Percentiles rank a stretch among this genome's conserved stretches.
Evolutionary conservation across 2,888 invertebrate genomes (phyloP).

Genomic region (Trissolcus japonicus): DNA sequence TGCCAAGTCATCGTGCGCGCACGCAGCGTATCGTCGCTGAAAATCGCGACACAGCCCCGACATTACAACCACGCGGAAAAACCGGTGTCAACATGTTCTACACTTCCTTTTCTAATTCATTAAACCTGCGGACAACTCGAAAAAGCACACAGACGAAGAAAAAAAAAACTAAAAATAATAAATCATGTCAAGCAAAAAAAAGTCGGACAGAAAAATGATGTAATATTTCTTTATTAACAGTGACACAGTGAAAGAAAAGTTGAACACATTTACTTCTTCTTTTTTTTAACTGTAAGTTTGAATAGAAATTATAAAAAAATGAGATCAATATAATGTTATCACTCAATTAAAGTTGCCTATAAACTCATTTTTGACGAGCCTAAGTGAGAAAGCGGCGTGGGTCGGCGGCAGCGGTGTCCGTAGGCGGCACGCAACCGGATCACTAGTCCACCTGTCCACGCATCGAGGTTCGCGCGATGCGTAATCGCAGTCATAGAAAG

Average conservation of each 20-base stretch:
- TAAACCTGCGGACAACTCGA: background rate
- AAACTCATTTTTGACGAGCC: background rate
- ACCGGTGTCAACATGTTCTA: conserved; percentile 31
- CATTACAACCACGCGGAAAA: conserved; percentile 27
- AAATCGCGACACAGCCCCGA: conserved; percentile 51
- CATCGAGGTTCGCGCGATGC: conserved; percentile 15
- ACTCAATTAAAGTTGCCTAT: background rate
- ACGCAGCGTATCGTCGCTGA: conserved; percentile 52
- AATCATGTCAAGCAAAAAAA: too few species aligned
- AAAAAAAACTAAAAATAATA: background rate
- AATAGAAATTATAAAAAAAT: too few species aligned
- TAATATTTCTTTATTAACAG: too few species aligned
- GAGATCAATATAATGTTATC: background rate
- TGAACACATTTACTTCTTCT: too few species aligned
- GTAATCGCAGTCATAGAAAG: conserved; percentile 8
- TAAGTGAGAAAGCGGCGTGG: background rate
- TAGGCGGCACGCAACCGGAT: background rate
- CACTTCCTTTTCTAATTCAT: conserved; percentile 42
- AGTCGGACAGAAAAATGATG: too few species aligned
- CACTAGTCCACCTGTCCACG: conserved; percentile 15
- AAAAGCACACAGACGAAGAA: too few species aligned
- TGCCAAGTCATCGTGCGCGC: conserved; percentile 38
- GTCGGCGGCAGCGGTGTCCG: background rate
- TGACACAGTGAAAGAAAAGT: too few species aligned
- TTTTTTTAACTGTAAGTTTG: too few species aligned